phyloP scores from a whole-genome alignment of 2,113 vertebrate genomes.

The Alexandromys fortis region DNA sequence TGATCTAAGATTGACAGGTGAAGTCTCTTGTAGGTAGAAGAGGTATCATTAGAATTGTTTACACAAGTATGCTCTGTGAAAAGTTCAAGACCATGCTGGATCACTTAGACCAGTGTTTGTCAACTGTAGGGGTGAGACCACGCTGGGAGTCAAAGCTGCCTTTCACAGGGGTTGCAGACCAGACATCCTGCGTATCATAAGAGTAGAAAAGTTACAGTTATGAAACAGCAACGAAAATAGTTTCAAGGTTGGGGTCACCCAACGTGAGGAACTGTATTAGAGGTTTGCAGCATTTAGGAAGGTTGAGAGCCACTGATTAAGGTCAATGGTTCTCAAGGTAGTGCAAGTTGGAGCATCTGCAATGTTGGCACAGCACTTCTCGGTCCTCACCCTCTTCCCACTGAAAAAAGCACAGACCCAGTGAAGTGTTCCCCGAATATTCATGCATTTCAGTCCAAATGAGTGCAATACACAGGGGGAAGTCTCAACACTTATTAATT shows the following conservation, averaged over 20 bases:
- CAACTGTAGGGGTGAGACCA: not conserved
- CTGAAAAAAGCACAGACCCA: not conserved
- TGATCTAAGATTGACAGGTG: not conserved
- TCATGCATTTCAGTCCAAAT: not conserved
- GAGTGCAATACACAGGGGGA: not conserved
- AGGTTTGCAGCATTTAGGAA: not conserved
- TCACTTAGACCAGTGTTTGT: not conserved
- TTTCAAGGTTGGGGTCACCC: not conserved
- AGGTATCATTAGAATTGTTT: not conserved
- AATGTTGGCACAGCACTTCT: not conserved
- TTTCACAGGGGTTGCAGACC: no score
- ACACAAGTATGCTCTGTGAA: no score
- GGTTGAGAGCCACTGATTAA: not conserved
- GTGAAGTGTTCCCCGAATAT: no score
- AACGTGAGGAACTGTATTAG: not conserved
- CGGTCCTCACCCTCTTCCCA: not conserved
- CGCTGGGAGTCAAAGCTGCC: no score
- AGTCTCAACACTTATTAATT: not conserved
- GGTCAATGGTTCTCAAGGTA: not conserved
- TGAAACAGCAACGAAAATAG: not conserved
- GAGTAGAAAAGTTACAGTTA: not conserved
- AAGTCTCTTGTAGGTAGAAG: not conserved
- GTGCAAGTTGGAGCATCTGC: not conserved
- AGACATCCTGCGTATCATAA: not conserved
- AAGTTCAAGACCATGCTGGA: not conserved